A percentile compares a stretch with the other conserved stretches of the same genome.
Conservation (phyloP, 35 echinoderm and acorn worm species). For the Anneissia japonica region DNA sequence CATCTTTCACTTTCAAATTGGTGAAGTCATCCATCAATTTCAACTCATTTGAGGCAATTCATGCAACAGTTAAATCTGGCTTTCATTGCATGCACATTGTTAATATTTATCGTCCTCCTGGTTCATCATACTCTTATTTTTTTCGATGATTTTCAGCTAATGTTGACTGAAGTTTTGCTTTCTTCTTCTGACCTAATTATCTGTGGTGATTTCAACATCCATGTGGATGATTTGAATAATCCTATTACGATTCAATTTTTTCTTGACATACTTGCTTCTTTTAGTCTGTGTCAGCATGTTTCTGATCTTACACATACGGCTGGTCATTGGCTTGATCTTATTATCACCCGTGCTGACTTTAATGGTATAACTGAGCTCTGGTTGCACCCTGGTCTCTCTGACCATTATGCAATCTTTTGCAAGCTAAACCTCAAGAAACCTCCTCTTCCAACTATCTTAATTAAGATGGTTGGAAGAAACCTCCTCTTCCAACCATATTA, state of each 20-base stretch:
- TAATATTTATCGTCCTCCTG: conserved; percentile 19
- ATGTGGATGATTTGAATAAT: conserved; percentile 35
- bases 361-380: too few species aligned
- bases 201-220: conserved; percentile 60
- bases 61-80: not conserved
- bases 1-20: conserved; percentile 2
- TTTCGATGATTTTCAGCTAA: conserved; percentile 35
- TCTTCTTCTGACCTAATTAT: conserved; percentile 59
- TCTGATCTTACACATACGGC: too few species aligned
- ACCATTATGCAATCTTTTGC: too few species aligned
- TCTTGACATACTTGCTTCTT: conserved; percentile 13
- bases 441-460: too few species aligned
- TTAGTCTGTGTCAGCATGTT: too few species aligned
- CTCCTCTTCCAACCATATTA: too few species aligned
- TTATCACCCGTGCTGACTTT: too few species aligned
- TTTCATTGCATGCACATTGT: conserved; percentile 2
- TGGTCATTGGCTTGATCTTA: too few species aligned
- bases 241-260: conserved; percentile 12
- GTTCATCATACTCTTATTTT: conserved; percentile 1
- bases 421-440: too few species aligned
- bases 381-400: too few species aligned
- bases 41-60: conserved; percentile 30
- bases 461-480: too few species aligned
- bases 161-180: conserved; percentile 34
- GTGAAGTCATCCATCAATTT: not conserved